Evolutionary conservation across 1,140 invertebrate species (phyloP).

Genomic region (Formica exsecta): DNA sequence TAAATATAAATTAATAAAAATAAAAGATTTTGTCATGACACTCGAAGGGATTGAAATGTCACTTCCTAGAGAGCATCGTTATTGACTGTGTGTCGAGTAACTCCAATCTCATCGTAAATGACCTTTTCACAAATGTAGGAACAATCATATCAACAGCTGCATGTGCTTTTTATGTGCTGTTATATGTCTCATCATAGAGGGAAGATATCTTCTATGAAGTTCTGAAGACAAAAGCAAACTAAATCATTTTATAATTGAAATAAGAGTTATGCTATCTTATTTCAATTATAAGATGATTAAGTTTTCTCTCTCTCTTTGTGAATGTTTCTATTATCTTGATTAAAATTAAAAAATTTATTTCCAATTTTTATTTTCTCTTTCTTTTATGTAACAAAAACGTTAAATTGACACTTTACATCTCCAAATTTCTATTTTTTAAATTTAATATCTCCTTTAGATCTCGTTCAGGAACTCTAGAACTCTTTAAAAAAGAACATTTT

Average conservation of each 20-base stretch:
- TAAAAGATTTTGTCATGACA: neutral
- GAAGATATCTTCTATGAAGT: neutral
- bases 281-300: too few relatives aligned
- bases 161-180: neutral
- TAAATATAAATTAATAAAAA: slow-evolving; percentile 23
- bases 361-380: neutral
- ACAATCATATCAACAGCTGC: slow-evolving; percentile 3
- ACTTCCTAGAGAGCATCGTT: slow-evolving; percentile 21
- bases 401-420: neutral
- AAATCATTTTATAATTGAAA: neutral
- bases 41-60: slow-evolving; percentile 53
- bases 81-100: neutral
- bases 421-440: neutral
- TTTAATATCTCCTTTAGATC: neutral
- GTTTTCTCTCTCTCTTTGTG: neutral
- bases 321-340: neutral
- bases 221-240: neutral
- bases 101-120: slow-evolving; percentile 42
- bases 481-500: neutral
- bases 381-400: neutral
- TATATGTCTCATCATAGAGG: neutral
- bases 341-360: neutral
- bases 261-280: too few relatives aligned
- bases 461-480: neutral
- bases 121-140: slow-evolving; percentile 60